Conservation (phyloP, 2,888 invertebrate genomes). For the Volucella bombylans region DNA sequence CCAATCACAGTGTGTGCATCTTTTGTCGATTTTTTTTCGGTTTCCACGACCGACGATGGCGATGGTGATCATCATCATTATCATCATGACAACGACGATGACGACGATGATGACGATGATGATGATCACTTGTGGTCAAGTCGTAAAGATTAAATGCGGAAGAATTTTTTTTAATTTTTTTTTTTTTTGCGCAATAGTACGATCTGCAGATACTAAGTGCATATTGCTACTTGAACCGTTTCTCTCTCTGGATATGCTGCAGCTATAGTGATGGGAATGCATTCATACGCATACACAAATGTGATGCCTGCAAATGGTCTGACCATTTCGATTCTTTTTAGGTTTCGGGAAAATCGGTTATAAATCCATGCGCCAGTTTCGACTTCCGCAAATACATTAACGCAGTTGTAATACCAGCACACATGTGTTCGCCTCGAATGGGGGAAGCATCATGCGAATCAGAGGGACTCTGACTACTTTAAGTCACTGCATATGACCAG, state of each 20-base stretch:
- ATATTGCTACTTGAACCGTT: too few relatives aligned
- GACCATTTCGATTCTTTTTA: slow-evolving; percentile 50
- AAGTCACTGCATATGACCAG: slow-evolving; percentile 9
- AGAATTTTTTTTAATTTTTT: slow-evolving; percentile 38
- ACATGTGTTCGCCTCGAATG: neutral
- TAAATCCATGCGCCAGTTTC: slow-evolving; percentile 65
- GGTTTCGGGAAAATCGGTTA: slow-evolving; percentile 38
- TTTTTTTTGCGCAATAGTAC: slow-evolving; percentile 46
- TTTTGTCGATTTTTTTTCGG: slow-evolving; percentile 55
- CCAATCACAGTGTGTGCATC: slow-evolving; percentile 65
- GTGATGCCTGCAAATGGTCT: slow-evolving; percentile 15
- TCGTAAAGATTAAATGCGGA: slow-evolving; percentile 72
- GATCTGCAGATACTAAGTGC: neutral
- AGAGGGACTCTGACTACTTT: neutral
- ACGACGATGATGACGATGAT: slow-evolving; percentile 27
- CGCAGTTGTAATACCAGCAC: neutral
- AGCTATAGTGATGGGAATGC: slow-evolving; percentile 18
- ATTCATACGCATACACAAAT: slow-evolving; percentile 31
- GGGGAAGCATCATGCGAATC: neutral
- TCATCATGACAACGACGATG: slow-evolving; percentile 20
- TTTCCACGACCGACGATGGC: slow-evolving; percentile 1
- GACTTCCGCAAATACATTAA: slow-evolving; percentile 59
- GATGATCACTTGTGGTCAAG: slow-evolving; percentile 70
- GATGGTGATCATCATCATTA: slow-evolving; percentile 6
- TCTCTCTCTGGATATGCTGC: too few relatives aligned